phyloP scores from a whole-genome alignment of 2,888 invertebrate genomes.

The Cinara cedri region DNA sequence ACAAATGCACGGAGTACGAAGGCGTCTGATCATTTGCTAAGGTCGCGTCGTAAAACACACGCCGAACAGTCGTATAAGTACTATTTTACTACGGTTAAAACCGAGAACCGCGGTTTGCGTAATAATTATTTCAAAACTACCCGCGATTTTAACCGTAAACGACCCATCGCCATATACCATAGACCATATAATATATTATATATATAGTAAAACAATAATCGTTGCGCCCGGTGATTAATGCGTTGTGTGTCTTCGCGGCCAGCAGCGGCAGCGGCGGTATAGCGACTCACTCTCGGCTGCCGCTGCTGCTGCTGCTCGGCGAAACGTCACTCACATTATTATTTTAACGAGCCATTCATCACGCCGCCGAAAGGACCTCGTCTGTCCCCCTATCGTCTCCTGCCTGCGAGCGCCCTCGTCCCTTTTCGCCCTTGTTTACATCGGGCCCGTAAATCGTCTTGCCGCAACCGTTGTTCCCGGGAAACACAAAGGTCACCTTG shows the following conservation, averaged over 20 bases:
- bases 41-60: too few relatives aligned
- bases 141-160: slow-evolving; percentile 24
- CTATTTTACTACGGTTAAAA: too few relatives aligned
- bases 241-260: slow-evolving; percentile 22
- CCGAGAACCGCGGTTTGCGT: not conserved
- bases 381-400: not conserved
- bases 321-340: slow-evolving; percentile 48
- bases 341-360: slow-evolving; percentile 56
- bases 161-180: slow-evolving; percentile 1
- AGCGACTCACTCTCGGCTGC: not conserved
- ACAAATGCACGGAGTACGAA: too few relatives aligned
- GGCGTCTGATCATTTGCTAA: too few relatives aligned
- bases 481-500: too few relatives aligned
- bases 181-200: not conserved
- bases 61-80: too few relatives aligned
- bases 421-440: not conserved
- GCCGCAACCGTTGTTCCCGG: not conserved
- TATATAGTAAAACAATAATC: slow-evolving; percentile 50
- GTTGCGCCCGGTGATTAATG: slow-evolving; percentile 40
- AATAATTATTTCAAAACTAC: slow-evolving; percentile 23
- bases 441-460: not conserved
- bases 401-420: too few relatives aligned
- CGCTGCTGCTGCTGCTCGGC: not conserved
- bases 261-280: not conserved
- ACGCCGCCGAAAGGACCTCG: slow-evolving; percentile 20